Base-by-base conservation (phyloP, 2,888 invertebrate genomes). In the Frankliniella fusca region DNA sequence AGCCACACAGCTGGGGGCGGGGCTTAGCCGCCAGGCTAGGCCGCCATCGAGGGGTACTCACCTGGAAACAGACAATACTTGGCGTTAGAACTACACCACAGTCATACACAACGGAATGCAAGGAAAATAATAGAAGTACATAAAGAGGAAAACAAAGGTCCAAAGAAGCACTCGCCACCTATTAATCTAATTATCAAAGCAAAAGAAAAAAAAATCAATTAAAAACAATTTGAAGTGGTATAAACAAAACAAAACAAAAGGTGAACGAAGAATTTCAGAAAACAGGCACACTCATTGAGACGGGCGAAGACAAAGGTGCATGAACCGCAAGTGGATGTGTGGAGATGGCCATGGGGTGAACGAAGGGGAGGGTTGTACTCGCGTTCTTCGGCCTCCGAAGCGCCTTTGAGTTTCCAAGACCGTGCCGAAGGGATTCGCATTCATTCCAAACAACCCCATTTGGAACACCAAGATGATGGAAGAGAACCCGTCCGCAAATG, bases 41-140 rank as follows among this genome's bases (percentile, higher is more conserved):
- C 70, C 70, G n/a, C 27, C 70, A 70, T 61, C 70, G 23, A 9
- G 70, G 70, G 23, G 23, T 70, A 70, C 70, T 70, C 70, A 70
- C 70, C 70, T 70, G 70, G n/a, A 70, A 70, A 70, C 70, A 70
- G 70, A 70, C n/a, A 70, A 70, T 11, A 23, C 20, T 7, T 18
- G n/a, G 61, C 18, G 61, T 61, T 61, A 61, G 38, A 38, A 38
- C 38, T 3, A 38, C 38, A 38, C 38, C 5, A 38, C 38, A 38
- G 38, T 38, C 38, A 38, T 38, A 38, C 38, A 38, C 38, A 38
- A 38, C 38, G 38, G n/a, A 61, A 15, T 5, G 61, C 61, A 61
- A 61, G 10, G 3, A 38, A 38, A 38, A 18, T 61, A n/a, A 54
- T 15, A 61, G 20, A 61, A 20, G 54, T 54, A 61, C 61, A 61